These are phyloP conservation scores for Rhinophrynus dorsalis DNA, from an alignment of 2,797 vertebrate genomes.

Conservation along the genomic window DNA sequence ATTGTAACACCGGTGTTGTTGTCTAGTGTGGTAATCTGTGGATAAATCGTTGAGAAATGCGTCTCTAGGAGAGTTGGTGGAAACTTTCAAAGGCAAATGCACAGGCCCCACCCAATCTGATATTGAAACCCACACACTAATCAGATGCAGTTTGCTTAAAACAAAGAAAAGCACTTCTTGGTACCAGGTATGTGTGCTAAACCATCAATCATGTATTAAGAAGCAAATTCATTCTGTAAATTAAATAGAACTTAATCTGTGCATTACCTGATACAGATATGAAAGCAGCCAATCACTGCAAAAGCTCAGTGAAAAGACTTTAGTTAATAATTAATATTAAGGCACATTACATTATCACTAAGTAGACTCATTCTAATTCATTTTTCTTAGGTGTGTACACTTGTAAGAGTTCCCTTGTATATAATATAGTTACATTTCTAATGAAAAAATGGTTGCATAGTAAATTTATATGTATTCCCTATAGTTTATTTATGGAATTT, in stretches of 20 bases:
- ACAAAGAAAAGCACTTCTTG: constrained; percentile 39
- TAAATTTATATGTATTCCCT: too few relatives aligned
- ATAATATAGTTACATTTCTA: too few relatives aligned
- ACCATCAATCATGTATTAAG: constrained; percentile 32
- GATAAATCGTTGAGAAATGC: not conserved
- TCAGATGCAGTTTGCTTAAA: constrained; percentile 27
- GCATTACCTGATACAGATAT: constrained; percentile 30
- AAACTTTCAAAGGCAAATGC: not conserved
- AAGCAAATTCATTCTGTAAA: constrained; percentile 29
- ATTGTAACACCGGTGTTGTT: constrained; percentile 6
- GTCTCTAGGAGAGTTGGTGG: not conserved
- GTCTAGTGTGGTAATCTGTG: not conserved
- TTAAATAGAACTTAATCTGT: constrained; percentile 40
- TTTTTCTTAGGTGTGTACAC: too few relatives aligned
- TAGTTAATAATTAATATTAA: constrained; percentile 36
- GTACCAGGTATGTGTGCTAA: constrained; percentile 38
- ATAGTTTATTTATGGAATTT: too few relatives aligned
- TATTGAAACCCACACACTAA: constrained; percentile 1
- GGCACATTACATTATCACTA: constrained; percentile 8
- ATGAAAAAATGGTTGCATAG: too few relatives aligned
- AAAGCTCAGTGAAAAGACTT: not conserved
- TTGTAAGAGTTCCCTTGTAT: too few relatives aligned
- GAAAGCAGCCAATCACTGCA: constrained; percentile 14
- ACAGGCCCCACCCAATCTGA: constrained; percentile 31
- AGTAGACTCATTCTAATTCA: not conserved